Evolutionary conservation across 2,888 invertebrate species (phyloP).

Genomic region (Eubasilissa splendida): DNA sequence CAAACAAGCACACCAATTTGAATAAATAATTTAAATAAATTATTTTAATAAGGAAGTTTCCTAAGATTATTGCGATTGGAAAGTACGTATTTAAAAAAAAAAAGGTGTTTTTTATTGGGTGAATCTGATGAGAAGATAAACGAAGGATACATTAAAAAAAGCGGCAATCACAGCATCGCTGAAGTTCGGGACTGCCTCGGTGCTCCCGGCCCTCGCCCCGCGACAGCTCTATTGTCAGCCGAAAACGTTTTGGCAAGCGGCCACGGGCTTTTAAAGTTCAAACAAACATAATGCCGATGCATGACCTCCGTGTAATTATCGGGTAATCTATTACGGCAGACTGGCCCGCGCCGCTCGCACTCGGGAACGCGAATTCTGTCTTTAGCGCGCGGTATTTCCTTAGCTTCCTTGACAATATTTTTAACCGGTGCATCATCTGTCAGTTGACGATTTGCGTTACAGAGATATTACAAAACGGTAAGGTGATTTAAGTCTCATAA

Average conservation of each 20-base stretch:
- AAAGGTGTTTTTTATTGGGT: too few species aligned
- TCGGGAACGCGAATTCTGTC: neutral
- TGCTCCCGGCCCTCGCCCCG: conserved; percentile 14
- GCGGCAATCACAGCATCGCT: neutral
- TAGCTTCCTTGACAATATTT: too few species aligned
- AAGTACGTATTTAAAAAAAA: too few species aligned
- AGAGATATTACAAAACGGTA: too few species aligned
- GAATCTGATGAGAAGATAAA: too few species aligned
- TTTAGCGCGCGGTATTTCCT: neutral
- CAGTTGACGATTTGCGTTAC: too few species aligned
- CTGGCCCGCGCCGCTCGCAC: neutral
- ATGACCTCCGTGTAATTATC: conserved; percentile 57
- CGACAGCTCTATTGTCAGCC: conserved; percentile 47
- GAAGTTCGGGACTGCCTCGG: neutral
- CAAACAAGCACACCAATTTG: too few species aligned
- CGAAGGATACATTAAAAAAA: neutral
- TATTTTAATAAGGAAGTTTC: too few species aligned
- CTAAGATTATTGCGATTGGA: too few species aligned
- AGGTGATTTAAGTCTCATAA: too few species aligned
- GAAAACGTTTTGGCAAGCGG: conserved; percentile 52
- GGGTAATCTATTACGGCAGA: conserved; percentile 53
- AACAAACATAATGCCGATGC: conserved; percentile 53
- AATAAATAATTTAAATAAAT: too few species aligned
- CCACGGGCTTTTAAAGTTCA: conserved; percentile 57
- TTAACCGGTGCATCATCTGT: too few species aligned